Conservation (phyloP, 2,888 invertebrate species). For the Acrobasis consociella region DNA sequence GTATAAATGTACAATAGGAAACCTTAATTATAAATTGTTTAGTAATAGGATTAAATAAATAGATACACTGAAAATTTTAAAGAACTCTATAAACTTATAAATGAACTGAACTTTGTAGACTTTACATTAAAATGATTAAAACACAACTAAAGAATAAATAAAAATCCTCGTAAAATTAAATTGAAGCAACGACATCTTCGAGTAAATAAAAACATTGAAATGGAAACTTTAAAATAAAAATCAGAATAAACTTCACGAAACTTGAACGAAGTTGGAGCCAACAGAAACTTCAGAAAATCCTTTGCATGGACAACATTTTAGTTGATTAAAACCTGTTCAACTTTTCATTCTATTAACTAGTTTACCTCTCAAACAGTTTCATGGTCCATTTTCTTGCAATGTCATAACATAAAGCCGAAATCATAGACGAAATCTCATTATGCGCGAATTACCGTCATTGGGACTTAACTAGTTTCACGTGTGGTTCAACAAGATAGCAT, state of each 20-base stretch:
- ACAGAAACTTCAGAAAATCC: constrained; percentile 34
- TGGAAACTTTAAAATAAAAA: constrained; percentile 32
- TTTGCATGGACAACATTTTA: constrained; percentile 37
- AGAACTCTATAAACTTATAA: no score
- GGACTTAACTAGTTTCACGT: constrained; percentile 29
- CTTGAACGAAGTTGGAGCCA: constrained; percentile 29
- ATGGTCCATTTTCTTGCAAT: constrained; percentile 28
- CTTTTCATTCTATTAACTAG: constrained; percentile 33
- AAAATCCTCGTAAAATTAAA: constrained; percentile 17
- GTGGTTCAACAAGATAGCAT: constrained; percentile 18
- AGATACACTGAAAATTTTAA: no score
- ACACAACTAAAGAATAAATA: constrained; percentile 1
- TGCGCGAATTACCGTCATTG: constrained; percentile 32
- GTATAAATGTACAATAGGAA: no score
- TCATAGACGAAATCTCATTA: constrained; percentile 37
- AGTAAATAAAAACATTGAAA: constrained; percentile 25
- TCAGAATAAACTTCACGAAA: constrained; percentile 30
- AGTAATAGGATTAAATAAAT: no score
- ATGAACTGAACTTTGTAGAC: no score
- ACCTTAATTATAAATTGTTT: no score
- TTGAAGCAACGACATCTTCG: constrained; percentile 20
- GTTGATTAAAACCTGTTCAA: constrained; percentile 37
- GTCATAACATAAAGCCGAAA: constrained; percentile 24
- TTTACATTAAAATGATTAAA: neutral
- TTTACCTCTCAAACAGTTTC: constrained; percentile 32